Percentiles rank a stretch among this genome's conserved stretches.
phyloP scores from a whole-genome alignment of 2,888 invertebrate genomes.

The Halictus ligatus region DNA sequence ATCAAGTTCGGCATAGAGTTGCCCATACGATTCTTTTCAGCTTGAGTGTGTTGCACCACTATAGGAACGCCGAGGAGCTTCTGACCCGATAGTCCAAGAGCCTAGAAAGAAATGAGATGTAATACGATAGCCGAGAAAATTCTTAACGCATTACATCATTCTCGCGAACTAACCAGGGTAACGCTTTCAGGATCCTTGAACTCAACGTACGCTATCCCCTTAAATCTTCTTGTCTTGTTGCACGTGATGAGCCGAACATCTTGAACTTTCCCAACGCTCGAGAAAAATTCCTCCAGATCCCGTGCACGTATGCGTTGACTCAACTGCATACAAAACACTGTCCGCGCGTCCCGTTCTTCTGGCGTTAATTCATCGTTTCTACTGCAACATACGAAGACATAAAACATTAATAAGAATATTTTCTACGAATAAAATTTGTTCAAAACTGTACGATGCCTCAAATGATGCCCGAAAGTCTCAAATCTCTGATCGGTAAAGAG shows the following conservation, averaged over 20 bases:
- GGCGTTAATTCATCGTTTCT: slow-evolving; percentile 91
- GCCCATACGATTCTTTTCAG: slow-evolving; percentile 96
- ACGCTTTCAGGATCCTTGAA: slow-evolving; percentile 99
- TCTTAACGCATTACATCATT: background rate
- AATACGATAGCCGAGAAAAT: background rate
- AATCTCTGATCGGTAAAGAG: too few species aligned
- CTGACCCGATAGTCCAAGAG: slow-evolving; percentile 97
- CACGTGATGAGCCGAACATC: slow-evolving; percentile 99
- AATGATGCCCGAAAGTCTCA: too few species aligned
- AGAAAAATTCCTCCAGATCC: slow-evolving; percentile 99
- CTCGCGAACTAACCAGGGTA: slow-evolving; percentile 89
- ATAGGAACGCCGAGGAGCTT: slow-evolving; percentile 98
- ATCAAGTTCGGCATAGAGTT: slow-evolving; percentile 93
- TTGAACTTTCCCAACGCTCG: slow-evolving; percentile 98
- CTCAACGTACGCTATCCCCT: slow-evolving; percentile 99
- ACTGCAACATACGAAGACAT: slow-evolving; percentile 53
- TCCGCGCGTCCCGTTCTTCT: slow-evolving; percentile 99
- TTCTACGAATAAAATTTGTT: too few species aligned
- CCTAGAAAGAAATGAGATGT: slow-evolving; percentile 85
- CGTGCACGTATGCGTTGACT: slow-evolving; percentile 96
- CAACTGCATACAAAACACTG: slow-evolving; percentile 99
- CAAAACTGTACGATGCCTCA: too few species aligned
- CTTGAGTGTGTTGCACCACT: slow-evolving; percentile 98
- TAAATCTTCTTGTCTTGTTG: slow-evolving; percentile 98
- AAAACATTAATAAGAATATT: background rate